Conservation (phyloP, 2,888 invertebrate species). For the Macrosiphum euphorbiae region DNA sequence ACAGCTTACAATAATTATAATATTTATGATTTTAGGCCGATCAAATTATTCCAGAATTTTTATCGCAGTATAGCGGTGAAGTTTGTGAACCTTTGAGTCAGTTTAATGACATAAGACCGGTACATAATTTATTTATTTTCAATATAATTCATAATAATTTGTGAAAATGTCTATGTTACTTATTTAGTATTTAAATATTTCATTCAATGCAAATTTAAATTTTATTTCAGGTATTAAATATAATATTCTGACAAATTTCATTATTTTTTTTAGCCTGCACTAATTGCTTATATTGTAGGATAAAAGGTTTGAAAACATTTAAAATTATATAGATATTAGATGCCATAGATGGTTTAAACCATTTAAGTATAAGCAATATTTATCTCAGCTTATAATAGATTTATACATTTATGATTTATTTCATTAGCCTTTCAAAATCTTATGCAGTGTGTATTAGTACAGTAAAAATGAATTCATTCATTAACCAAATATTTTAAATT, state of each 20-base stretch:
- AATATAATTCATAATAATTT: not conserved
- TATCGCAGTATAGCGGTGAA: not conserved
- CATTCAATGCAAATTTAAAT: not conserved
- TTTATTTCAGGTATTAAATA: not conserved
- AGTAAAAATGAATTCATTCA: not conserved
- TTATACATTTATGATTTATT: not conserved
- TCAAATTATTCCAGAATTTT: constrained; percentile 35
- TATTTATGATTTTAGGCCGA: constrained; percentile 13
- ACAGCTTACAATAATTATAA: not conserved
- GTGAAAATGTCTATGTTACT: not conserved
- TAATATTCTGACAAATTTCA: not conserved
- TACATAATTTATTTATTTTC: not conserved
- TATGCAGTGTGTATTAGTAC: not conserved
- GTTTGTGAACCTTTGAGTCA: not conserved
- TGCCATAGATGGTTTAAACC: too few relatives aligned
- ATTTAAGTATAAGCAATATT: too few relatives aligned
- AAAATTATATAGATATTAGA: too few relatives aligned
- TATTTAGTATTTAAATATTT: not conserved
- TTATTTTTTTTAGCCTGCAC: not conserved
- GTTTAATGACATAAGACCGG: constrained; percentile 36
- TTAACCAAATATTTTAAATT: not conserved
- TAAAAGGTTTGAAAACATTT: too few relatives aligned
- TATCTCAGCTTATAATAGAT: too few relatives aligned
- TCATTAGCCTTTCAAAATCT: not conserved
- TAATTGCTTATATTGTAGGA: too few relatives aligned